A percentile compares a stretch with the other conserved stretches of the same genome.
Conservation (phyloP, 2,888 invertebrate genomes). For the Nomada lathburiana region DNA sequence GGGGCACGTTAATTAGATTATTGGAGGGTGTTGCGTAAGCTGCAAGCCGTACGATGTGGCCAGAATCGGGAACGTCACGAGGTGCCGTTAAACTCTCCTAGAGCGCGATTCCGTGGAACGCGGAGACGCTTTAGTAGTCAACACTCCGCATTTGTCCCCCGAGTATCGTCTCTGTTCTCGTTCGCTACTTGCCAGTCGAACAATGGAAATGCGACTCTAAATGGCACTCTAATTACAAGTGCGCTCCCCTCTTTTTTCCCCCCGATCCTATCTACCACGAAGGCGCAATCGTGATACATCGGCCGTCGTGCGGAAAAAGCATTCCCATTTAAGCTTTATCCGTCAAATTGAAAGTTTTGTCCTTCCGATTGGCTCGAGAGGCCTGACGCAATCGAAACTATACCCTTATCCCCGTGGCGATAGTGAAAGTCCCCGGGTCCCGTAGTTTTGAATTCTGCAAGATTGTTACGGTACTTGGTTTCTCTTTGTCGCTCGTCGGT, state of each 20-base stretch:
- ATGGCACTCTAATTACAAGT: constrained; percentile 62
- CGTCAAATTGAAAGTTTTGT: too few relatives aligned
- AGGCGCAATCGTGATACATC: constrained; percentile 22
- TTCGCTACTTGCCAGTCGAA: constrained; percentile 58
- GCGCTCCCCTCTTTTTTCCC: constrained; percentile 19
- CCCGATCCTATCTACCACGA: not conserved
- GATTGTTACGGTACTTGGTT: constrained; percentile 12
- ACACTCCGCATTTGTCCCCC: constrained; percentile 52
- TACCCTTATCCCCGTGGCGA: not conserved
- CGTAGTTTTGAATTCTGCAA: constrained; percentile 50
- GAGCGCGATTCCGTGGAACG: constrained; percentile 12
- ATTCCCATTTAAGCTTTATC: not conserved
- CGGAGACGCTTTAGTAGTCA: constrained; percentile 51
- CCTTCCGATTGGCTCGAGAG: too few relatives aligned
- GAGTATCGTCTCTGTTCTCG: constrained; percentile 61
- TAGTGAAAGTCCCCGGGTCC: constrained; percentile 50
- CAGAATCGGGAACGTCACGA: constrained; percentile 13
- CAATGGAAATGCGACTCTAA: constrained; percentile 63
- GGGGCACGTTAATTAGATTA: constrained; percentile 54
- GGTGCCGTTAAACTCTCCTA: constrained; percentile 45
- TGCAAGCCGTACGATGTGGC: constrained; percentile 35
- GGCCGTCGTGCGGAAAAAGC: not conserved
- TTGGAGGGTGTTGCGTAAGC: constrained; percentile 51
- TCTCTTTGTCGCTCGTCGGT: constrained; percentile 31
- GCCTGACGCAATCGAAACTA: not conserved